Evolutionary conservation across 1,140 invertebrate genomes (phyloP), one percentile per base, ranked within the genome.

Genomic region (Achatina immaculata): DNA sequence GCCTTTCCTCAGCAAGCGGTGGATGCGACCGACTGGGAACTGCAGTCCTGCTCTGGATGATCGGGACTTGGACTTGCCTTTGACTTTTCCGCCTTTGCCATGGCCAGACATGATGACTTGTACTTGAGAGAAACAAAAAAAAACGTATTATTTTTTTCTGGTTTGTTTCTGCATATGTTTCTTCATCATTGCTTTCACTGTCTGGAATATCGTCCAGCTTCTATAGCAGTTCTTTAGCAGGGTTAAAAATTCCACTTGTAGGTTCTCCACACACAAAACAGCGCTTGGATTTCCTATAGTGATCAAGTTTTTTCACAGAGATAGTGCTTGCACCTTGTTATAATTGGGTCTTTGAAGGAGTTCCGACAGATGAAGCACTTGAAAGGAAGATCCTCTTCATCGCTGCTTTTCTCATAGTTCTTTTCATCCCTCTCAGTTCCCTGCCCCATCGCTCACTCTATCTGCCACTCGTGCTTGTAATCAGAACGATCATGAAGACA

Each of bases 401-500:
- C 96, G 71, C 96, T 90, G 69, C 89, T 96, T 36, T 91, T 90
- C 74, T 91, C 90, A 83, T 91, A 91, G 62, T 91, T 90, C 58
- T 82, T 79, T 21, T 85, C 83, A 84, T 89, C 88, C 87, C 80
- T 84, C 82, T 94, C 93, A 51, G 89, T 90, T 31, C 93, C 93
- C 82, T 93, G 89, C 36, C 93, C 90, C 88, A 95, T 95, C 92
- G 99, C 98, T 87, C 95, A 91, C 91, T 99, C 98, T 42, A 99
- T 90, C 90, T 99, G 98, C 98, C 98, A 99, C 3, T 98, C 98
- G 87, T 97, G 95, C 92, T 99, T 99, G 90, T 99, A 99, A 91
- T 99, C 98, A 16, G 96, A 95, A 71, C 98, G 93, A 90, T 99
- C 98, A 90, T 99, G 98, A 75, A 99, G 92, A 92, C 99, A 99